Conservation (phyloP, 2,113 vertebrate species). For the Pollimyrus isidori region DNA sequence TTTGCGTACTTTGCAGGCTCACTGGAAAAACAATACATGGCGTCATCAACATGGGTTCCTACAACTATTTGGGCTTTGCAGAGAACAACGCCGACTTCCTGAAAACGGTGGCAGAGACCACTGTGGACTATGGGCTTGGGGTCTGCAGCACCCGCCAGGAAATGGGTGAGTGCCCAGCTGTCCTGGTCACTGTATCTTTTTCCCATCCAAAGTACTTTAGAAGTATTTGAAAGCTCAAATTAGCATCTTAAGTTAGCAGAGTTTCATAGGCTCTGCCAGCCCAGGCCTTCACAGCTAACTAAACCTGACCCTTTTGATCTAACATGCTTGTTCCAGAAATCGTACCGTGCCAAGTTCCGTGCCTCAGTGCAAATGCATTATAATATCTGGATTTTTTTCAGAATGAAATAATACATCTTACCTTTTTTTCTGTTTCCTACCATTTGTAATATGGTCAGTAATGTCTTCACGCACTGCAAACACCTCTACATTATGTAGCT, state of each 20-base stretch:
- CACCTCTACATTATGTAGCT: neutral
- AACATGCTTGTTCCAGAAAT: neutral
- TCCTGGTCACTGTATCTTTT: neutral
- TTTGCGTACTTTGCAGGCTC: constrained; percentile 58
- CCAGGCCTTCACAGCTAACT: neutral
- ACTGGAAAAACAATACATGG: constrained; percentile 76
- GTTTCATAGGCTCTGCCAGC: neutral
- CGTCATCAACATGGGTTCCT: constrained; percentile 90
- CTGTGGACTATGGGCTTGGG: constrained; percentile 66
- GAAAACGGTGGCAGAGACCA: constrained; percentile 63
- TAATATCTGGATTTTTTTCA: constrained; percentile 22
- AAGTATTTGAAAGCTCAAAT: neutral
- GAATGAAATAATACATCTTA: neutral
- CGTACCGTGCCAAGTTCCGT: neutral
- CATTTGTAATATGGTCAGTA: neutral
- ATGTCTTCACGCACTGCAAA: neutral
- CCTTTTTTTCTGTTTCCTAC: neutral
- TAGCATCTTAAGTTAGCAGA: neutral
- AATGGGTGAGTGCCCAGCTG: constrained; percentile 68
- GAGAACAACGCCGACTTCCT: constrained; percentile 71
- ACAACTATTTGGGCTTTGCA: constrained; percentile 89
- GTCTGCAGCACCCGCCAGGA: constrained; percentile 80
- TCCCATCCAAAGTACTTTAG: neutral
- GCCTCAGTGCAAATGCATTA: neutral
- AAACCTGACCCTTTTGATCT: neutral